These are phyloP conservation scores for Nycticorax nycticorax DNA, from an alignment of 2,113 vertebrate species.

Conservation along the genomic window DNA sequence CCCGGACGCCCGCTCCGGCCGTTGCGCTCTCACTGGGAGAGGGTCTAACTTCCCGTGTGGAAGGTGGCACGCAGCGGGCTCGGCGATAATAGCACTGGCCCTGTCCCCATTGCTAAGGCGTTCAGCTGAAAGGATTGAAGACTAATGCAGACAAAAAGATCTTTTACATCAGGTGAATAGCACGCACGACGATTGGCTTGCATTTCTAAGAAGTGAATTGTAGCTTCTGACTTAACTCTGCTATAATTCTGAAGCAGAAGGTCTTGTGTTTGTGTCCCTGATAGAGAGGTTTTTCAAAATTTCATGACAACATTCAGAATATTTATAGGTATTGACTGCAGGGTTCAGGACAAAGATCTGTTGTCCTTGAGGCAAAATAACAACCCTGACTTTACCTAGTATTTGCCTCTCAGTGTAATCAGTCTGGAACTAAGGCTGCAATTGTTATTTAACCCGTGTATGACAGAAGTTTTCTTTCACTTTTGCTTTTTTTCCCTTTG, in stretches of 20 bases:
- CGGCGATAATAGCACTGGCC: neutral
- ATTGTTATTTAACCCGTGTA: neutral
- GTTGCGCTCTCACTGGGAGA: neutral
- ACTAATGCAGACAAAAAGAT: neutral
- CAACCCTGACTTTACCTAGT: constrained; percentile 39
- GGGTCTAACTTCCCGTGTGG: neutral
- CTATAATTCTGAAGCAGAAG: neutral
- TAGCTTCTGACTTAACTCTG: neutral
- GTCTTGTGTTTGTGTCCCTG: neutral
- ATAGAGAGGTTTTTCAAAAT: neutral
- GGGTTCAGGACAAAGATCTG: constrained; percentile 37
- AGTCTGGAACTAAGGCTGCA: neutral
- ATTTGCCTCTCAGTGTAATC: neutral
- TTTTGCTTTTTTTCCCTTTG: neutral
- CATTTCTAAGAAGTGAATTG: neutral
- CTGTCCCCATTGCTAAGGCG: neutral
- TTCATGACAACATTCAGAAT: constrained; percentile 17
- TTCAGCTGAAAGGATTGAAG: constrained; percentile 10
- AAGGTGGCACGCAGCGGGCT: neutral
- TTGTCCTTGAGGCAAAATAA: constrained; percentile 35
- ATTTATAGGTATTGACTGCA: constrained; percentile 38
- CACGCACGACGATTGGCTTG: neutral
- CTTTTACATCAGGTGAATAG: neutral
- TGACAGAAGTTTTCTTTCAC: neutral
- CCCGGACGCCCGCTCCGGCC: neutral